Conservation (phyloP, 2,888 invertebrate genomes). For the Tetranychus truncatus region DNA sequence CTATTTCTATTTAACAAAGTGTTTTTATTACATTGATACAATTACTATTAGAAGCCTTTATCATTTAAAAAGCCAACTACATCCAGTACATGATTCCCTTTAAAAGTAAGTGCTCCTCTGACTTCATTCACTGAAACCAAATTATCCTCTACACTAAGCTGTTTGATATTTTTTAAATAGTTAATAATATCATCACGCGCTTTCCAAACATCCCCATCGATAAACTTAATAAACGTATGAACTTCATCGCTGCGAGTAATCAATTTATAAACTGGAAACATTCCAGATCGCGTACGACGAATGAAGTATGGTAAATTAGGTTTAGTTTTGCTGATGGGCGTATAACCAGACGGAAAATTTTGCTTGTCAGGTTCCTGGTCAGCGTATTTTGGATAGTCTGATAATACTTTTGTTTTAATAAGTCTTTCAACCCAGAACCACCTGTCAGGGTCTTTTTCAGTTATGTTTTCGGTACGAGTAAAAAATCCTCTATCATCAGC, state of each 20-base stretch:
- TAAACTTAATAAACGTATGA: conserved; percentile 46
- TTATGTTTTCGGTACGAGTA: conserved; percentile 14
- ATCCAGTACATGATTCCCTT: conserved; percentile 53
- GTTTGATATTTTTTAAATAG: conserved; percentile 7
- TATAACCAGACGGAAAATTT: conserved; percentile 11
- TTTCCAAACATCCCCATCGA: conserved; percentile 67
- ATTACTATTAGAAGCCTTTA: conserved; percentile 49
- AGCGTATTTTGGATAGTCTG: background rate
- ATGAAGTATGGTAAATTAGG: conserved; percentile 47
- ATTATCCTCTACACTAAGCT: conserved; percentile 29
- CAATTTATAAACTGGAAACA: conserved; percentile 58
- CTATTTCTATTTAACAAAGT: background rate
- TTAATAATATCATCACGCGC: conserved; percentile 26
- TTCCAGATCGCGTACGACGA: conserved; percentile 54
- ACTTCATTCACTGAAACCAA: conserved; percentile 53
- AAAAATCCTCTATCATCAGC: conserved; percentile 14
- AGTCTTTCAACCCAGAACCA: conserved; percentile 22
- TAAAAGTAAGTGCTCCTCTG: conserved; percentile 46
- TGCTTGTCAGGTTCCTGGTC: background rate
- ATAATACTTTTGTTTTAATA: conserved; percentile 29
- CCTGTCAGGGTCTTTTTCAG: conserved; percentile 5
- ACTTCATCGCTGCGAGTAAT: conserved; percentile 33
- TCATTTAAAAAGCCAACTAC: conserved; percentile 48
- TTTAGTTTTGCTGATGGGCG: conserved; percentile 12
- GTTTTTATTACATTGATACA: background rate